A percentile compares a stretch with the other conserved stretches of the same genome.
These are phyloP conservation scores for Rhynchonycteris naso DNA, from an alignment of 2,797 vertebrate species.

Conservation along the genomic window DNA sequence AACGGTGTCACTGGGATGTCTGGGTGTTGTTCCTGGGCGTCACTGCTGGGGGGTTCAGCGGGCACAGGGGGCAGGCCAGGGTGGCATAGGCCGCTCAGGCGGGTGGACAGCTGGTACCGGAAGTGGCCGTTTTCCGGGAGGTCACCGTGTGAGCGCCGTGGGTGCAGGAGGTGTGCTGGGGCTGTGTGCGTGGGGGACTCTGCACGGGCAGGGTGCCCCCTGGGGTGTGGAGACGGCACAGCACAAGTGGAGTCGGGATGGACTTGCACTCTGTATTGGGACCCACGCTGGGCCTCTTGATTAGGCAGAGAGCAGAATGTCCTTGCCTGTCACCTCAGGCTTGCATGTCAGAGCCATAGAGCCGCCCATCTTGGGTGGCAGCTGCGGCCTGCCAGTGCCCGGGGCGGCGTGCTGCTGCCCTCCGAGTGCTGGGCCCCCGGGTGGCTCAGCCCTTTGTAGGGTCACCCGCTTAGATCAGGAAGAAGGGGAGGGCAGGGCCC, in stretches of 20 bases:
- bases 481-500: no score
- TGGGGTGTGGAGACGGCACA: background rate
- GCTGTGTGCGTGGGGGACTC: background rate
- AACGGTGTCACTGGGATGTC: accelerated
- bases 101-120: no score
- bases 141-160: background rate
- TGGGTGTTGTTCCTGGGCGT: background rate
- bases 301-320: background rate
- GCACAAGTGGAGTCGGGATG: background rate
- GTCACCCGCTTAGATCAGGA: no score
- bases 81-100: background rate
- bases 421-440: no score
- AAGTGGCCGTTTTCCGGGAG: background rate
- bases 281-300: background rate
- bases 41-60: background rate
- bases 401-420: no score
- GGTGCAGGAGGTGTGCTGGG: background rate
- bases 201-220: background rate
- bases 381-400: no score
- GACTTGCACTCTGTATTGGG: background rate
- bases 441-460: no score
- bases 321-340: background rate
- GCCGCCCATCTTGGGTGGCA: background rate
- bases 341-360: background rate
- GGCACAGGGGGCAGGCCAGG: background rate